Base-by-base conservation (phyloP, 92 coral and sea anemone species). In the Actinostola sp. region DNA sequence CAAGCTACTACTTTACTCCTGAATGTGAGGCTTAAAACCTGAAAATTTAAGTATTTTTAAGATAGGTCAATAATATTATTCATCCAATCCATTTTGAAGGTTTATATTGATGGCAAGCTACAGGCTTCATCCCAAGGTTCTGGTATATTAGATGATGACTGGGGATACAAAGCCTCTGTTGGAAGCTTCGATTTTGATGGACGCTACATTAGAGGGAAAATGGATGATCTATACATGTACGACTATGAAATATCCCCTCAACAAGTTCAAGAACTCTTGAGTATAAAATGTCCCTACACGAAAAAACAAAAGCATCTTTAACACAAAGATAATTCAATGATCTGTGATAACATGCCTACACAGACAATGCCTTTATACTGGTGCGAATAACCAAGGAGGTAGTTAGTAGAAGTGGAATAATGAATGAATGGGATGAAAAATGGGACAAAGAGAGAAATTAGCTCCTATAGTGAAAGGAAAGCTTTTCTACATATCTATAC, bases 151-250 rank as follows among this genome's bases (percentile, higher is more conserved):
- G 99, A 95, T 66, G 84, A 86, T 38, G 76, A 91, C 71, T 95
- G 99, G 99, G 99, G 99, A 12, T 91, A 95, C 82, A 91, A 92
- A 76, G 99, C 99, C 15, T 72, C 92, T n/a, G 48, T 95, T 7
- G 99, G 99, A 10, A 94, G 87, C 77, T 94, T 91, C 76, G 98
- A 94, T 55, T 83, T 85, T 32, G 98, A 92, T 25, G 98, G 95
- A 21, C 78, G 98, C 44, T 83, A 75, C 64, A 75, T 94, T 8
- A 70, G 75, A 5, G 98, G 95, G 1, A 86, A 73, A 73, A 53
- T 94, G 11, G 98, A 94, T 50, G 93, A 91, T 65, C 88, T 91
- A 58, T 81, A 85, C 62, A 88, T 94, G 75, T 94, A 88, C 62
- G 86, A 91, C 73, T 94, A 94, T 61, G 98, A 89, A 12, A 71